phyloP scores from a whole-genome alignment of 2,888 invertebrate genomes.

The Maniola hyperantus region DNA sequence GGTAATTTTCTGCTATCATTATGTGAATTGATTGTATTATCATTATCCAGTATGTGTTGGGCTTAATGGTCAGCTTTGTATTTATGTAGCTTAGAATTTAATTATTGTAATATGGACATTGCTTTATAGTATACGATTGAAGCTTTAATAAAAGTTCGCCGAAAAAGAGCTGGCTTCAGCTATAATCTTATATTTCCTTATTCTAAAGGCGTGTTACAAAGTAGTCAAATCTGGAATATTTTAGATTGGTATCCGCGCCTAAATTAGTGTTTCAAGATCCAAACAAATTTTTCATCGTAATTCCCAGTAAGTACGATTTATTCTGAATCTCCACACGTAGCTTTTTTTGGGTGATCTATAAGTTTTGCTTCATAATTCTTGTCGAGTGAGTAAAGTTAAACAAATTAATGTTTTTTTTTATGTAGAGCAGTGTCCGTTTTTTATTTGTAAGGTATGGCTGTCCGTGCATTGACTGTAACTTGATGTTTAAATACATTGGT shows the following conservation, averaged over 20 bases:
- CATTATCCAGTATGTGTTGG: slow-evolving; percentile 31
- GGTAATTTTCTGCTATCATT: slow-evolving; percentile 22
- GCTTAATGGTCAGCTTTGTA: slow-evolving; percentile 42
- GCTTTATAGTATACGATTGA: slow-evolving; percentile 28
- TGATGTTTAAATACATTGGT: slow-evolving; percentile 74
- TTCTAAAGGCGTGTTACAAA: neutral
- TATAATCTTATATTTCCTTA: neutral
- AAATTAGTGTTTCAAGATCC: too few species aligned
- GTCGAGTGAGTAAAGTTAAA: neutral
- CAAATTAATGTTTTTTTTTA: neutral
- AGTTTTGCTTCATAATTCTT: neutral
- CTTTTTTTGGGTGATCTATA: neutral
- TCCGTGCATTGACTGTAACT: slow-evolving; percentile 71
- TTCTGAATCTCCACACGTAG: too few species aligned
- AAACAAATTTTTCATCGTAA: too few species aligned
- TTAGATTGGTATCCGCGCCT: neutral
- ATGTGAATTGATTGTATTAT: slow-evolving; percentile 29
- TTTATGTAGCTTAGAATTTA: slow-evolving; percentile 45
- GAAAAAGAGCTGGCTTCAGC: neutral
- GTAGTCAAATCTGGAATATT: neutral
- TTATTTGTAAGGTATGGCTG: slow-evolving; percentile 61
- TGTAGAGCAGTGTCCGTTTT: slow-evolving; percentile 36
- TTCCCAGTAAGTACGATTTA: too few species aligned
- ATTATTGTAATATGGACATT: slow-evolving; percentile 42
- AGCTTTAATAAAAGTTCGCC: neutral